Evolutionary conservation across 2,888 invertebrate species (phyloP).

Genomic region (Cabera pusaria): DNA sequence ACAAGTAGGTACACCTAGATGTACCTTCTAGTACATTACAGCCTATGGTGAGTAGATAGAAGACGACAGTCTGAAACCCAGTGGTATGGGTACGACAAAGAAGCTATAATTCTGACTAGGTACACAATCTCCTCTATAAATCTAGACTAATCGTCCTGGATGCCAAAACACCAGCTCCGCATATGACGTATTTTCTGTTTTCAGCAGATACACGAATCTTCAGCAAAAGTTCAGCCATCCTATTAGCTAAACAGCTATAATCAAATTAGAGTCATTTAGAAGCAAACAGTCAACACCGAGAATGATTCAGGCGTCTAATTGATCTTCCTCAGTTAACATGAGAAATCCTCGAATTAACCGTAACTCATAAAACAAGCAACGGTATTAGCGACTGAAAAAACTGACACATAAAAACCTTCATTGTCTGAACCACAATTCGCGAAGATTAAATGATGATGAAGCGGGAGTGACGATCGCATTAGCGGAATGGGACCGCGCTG

Average conservation of each 20-base stretch:
- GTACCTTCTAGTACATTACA: too few species aligned
- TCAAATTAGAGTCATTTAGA: conserved; percentile 16
- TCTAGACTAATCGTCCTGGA: too few species aligned
- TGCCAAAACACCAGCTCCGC: neutral
- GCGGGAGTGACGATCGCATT: conserved; percentile 16
- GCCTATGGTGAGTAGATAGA: too few species aligned
- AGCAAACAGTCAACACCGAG: conserved; percentile 5
- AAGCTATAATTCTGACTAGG: too few species aligned
- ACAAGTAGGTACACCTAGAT: too few species aligned
- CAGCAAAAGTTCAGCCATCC: conserved; percentile 6
- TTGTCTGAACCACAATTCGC: conserved; percentile 12
- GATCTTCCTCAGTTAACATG: conserved; percentile 9
- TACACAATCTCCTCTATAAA: too few species aligned
- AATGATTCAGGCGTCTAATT: conserved; percentile 7
- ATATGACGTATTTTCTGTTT: conserved; percentile 2
- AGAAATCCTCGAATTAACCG: conserved; percentile 6
- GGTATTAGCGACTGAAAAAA: conserved; percentile 14
- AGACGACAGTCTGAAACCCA: too few species aligned
- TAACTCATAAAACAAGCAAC: conserved; percentile 20
- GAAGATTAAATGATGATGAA: conserved; percentile 22
- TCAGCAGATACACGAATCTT: conserved; percentile 1
- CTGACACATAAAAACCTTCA: conserved; percentile 14
- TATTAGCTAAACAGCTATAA: conserved; percentile 14
- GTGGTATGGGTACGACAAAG: too few species aligned
- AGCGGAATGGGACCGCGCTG: conserved; percentile 15